phyloP scores from a whole-genome alignment of 2,113 vertebrate species.

The Herpetotheres cachinnans region DNA sequence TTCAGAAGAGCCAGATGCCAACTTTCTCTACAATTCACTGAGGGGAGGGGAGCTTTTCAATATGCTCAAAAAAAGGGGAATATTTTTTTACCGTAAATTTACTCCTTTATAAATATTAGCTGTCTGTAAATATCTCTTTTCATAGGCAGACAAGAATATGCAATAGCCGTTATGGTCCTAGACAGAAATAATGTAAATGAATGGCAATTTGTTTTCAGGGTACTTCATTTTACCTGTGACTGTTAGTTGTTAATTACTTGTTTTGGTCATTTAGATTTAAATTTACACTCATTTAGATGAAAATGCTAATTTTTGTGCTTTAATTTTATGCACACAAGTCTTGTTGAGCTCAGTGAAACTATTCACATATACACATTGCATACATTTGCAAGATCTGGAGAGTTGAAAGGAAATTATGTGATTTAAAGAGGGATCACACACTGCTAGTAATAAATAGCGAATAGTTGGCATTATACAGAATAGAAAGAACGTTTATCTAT shows the following conservation, averaged over 20 bases:
- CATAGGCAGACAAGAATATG: neutral
- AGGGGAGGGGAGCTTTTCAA: neutral
- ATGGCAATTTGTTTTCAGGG: neutral
- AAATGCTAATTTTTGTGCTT: neutral
- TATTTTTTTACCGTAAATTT: neutral
- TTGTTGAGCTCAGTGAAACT: neutral
- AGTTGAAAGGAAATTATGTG: slow-evolving; percentile 29
- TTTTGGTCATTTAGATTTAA: neutral
- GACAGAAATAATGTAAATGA: neutral
- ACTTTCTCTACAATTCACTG: neutral
- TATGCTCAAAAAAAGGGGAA: neutral
- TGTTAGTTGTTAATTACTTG: neutral
- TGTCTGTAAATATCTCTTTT: neutral
- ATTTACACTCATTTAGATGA: neutral
- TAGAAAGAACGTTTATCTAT: slow-evolving; percentile 7
- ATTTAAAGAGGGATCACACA: slow-evolving; percentile 19
- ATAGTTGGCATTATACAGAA: slow-evolving; percentile 5
- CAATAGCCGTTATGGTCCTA: neutral
- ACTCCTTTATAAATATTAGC: neutral
- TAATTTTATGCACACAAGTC: neutral
- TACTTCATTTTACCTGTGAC: neutral
- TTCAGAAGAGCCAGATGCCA: neutral
- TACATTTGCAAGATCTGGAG: slow-evolving; percentile 4
- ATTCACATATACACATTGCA: neutral
- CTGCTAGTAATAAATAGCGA: slow-evolving; percentile 36